Percentiles rank a stretch among this genome's conserved stretches.
Conservation (phyloP, 2,888 invertebrate genomes). For the Cephus pygmeus region DNA sequence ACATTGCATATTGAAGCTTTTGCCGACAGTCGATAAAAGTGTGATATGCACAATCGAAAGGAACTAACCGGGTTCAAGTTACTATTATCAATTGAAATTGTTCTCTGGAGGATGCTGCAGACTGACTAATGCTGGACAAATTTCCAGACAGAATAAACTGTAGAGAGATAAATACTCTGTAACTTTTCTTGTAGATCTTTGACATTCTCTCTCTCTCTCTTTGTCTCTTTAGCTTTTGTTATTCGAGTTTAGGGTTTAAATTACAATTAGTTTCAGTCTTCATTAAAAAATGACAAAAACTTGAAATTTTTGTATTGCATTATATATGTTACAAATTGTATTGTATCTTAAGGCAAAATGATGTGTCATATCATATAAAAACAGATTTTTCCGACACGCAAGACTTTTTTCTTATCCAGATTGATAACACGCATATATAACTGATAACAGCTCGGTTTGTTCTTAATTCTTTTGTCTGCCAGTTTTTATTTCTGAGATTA, state of each 20-base stretch:
- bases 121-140: not conserved
- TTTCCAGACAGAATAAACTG: not conserved
- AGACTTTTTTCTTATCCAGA: not conserved
- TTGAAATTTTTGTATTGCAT: not conserved
- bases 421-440: not conserved
- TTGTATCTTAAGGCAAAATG: not conserved
- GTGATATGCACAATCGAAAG: not conserved
- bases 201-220: not conserved
- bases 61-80: not conserved
- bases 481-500: not conserved
- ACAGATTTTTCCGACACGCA: not conserved
- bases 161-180: not conserved
- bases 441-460: not conserved
- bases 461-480: not conserved
- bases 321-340: not conserved
- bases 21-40: not conserved
- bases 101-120: not conserved
- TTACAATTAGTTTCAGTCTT: not conserved
- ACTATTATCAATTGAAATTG: not conserved
- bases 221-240: no score
- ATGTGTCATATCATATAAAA: not conserved
- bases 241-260: not conserved
- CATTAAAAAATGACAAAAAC: not conserved
- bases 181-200: not conserved
- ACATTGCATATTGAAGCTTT: not conserved